Evolutionary conservation across 1,140 invertebrate genomes (phyloP), one percentile per base, ranked within the genome.

Genomic region (Lordiphosa clarofinis): DNA sequence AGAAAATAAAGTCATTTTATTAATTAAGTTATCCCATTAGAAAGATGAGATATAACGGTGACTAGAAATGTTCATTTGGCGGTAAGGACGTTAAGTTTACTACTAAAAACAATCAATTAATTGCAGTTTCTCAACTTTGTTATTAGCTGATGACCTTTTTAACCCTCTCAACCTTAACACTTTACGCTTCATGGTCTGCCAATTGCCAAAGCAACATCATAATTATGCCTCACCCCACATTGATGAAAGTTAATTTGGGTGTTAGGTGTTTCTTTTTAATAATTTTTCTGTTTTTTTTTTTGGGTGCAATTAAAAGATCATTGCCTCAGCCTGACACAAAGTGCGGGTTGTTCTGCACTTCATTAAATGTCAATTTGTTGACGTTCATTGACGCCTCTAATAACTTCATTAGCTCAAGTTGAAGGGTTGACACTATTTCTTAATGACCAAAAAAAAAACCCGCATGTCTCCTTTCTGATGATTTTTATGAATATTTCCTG

Each of bases 321-420:
- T 82, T 82, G 69, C 44, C 33, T 31, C 19, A 15, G 8, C 46
- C 28, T 13, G 24, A 21, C 33, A 13, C 19, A 42, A 38, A 44
- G 66, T 82, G 72, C 76, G 76, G 76, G 76, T 70, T 66, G 46
- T 19, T 56, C 11, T 46, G 69, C 63, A 70, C 74, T 79, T 79
- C 70, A 79, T 79, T 79, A 79, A 79, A 79, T 79, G 73, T 82
- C 78, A 76, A 82, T 82, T 82, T 72, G 73, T 73, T 82, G 78
- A 84, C 69, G 73, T 82, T 70, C 78, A 82, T 84, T 78, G 78
- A 84, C 60, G 69, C 36, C 60, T 31, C 36, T 84, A 82, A 82
- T 73, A 82, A 73, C 73, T 84, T 82, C 78, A 82, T 82, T 82
- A 82, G 60, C 19, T 50, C 38, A 55, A 56, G 58, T 55, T 56